Evolutionary conservation across 2,113 vertebrate species (phyloP), one percentile per base, ranked within the genome.

Genomic region (Hippocampus zosterae): DNA sequence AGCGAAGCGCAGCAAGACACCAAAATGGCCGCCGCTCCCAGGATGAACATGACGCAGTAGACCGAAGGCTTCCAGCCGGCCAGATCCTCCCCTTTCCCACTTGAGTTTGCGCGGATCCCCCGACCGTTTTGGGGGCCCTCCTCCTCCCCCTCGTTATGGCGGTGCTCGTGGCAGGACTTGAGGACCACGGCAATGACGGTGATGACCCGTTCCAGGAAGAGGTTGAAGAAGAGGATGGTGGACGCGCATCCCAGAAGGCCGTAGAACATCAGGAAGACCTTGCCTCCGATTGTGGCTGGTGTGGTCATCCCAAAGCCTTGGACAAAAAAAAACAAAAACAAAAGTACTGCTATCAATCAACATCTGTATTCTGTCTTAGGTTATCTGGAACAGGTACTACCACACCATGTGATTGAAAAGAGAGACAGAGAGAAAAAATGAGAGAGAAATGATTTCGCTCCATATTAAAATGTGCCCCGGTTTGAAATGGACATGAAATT

Each of bases 261-360:
- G 0, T 96, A 98, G 76, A 98, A 96, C 85, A 98, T 98, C 73
- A 99, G 93, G 83, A 99, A 99, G 86, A 96, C 85, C 86, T 98
- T 99, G 1, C 97, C 97, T 66, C 93, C 93, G 0, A 93, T 88
- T 0, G 97, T 99, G 29, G 93, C 94, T 0, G 97, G 97, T 0
- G 97, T 97, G 15, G 96, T 98, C 96, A 97, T 98, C 61, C 97
- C 97, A 77, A 99, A 99, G 21, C 97, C 97, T 98, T 89, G 40
- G 76, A 57, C 84, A 84, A n/a, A 89, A 77, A 80, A 89, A 77
- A 80, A 69, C 62, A 79, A 12, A n/a, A n/a, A 19, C 19, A n/a
- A 53, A 48, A 53, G 57, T 29, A 18, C 27, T 33, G 12, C 57
- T 27, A 57, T 23, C 23, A 8, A 60, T 18, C 3, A 60, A 60